Conservation (phyloP, 2,797 vertebrate species). For the Kryptopterus vitreolus region DNA sequence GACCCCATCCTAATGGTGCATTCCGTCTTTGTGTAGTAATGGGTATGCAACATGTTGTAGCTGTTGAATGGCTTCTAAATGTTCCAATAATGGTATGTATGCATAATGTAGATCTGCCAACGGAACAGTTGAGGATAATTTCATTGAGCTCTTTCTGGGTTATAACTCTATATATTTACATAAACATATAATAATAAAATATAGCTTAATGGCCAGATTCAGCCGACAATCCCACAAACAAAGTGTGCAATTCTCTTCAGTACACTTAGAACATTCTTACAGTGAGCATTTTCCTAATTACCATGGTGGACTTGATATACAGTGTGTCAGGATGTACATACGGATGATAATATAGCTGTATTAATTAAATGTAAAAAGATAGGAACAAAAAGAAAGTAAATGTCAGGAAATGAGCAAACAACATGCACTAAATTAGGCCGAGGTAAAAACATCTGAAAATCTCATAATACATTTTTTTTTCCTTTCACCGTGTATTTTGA, state of each 20-base stretch:
- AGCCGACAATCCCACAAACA: neutral
- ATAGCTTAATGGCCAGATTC: neutral
- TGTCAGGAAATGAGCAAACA: too few species aligned
- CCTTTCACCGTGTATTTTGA: neutral
- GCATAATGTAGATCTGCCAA: neutral
- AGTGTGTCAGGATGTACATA: too few species aligned
- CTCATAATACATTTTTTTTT: neutral
- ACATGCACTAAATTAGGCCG: too few species aligned
- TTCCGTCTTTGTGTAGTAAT: neutral
- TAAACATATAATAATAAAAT: neutral
- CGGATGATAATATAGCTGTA: too few species aligned
- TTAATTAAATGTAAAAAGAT: too few species aligned
- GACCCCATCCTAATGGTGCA: neutral
- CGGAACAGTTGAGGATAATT: neutral
- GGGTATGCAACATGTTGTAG: neutral
- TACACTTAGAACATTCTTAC: neutral
- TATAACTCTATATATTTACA: too few species aligned
- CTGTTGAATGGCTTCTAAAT: neutral
- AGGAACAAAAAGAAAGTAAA: too few species aligned
- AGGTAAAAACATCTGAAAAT: neutral
- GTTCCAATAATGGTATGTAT: neutral
- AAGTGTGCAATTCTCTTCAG: neutral
- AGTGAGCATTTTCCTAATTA: neutral
- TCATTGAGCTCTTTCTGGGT: neutral
- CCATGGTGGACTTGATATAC: neutral